Percentiles rank a stretch among this genome's conserved stretches.
phyloP scores from a whole-genome alignment of 2,888 invertebrate species.

The Ceratothoa steindachneri region DNA sequence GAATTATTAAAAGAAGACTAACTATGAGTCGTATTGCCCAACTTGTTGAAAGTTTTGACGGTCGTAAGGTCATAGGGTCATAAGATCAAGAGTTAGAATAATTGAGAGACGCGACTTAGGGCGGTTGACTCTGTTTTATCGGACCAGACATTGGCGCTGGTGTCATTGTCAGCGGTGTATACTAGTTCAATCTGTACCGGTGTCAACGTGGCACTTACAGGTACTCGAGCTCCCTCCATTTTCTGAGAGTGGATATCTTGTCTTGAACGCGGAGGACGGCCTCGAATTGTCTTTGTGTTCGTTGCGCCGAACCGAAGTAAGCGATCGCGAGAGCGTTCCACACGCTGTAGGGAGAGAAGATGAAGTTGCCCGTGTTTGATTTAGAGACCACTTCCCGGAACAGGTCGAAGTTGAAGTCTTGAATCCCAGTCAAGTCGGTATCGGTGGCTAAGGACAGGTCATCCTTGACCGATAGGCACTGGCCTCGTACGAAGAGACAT shows the following conservation, averaged over 20 bases:
- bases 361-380: constrained; percentile 8
- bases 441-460: background rate
- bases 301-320: constrained; percentile 32
- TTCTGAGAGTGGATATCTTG: constrained; percentile 33
- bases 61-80: too few relatives aligned
- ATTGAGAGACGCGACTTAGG: too few relatives aligned
- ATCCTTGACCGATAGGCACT: background rate
- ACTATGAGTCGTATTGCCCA: too few relatives aligned
- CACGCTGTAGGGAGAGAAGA: constrained; percentile 35
- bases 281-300: constrained; percentile 27
- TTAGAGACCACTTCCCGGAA: background rate
- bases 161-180: too few relatives aligned
- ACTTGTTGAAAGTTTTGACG: too few relatives aligned
- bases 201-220: too few relatives aligned
- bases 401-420: background rate
- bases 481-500: background rate
- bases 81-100: too few relatives aligned
- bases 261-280: constrained; percentile 19
- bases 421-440: background rate
- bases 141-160: too few relatives aligned
- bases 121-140: too few relatives aligned
- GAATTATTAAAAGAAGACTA: too few relatives aligned
- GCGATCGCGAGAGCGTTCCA: constrained; percentile 32
- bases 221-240: constrained; percentile 36
- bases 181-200: too few relatives aligned